Percentiles rank a stretch among this genome's conserved stretches.
Conservation (phyloP, 2,797 vertebrate species). For the Poeciliopsis gracilis region DNA sequence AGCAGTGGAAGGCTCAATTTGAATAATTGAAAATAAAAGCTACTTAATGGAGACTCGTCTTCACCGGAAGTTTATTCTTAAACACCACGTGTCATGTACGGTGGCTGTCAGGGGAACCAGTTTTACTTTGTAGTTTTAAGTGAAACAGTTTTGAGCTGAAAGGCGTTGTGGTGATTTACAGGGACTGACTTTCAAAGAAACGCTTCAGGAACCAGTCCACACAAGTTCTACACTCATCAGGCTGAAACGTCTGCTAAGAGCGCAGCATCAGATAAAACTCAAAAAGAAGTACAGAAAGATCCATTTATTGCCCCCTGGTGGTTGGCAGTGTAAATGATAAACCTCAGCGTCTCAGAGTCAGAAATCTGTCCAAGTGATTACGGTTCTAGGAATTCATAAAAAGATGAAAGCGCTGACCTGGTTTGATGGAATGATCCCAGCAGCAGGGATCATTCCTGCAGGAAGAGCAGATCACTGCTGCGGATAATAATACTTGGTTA, state of each 20-base stretch:
- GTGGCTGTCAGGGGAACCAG: background rate
- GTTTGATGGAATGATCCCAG: background rate
- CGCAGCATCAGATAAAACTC: too few relatives aligned
- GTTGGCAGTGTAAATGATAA: background rate
- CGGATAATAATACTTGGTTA: background rate
- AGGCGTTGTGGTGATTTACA: background rate
- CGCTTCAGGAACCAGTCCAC: background rate
- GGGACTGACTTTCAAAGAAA: background rate
- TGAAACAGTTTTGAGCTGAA: background rate
- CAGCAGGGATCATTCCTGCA: background rate
- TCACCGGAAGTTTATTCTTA: conserved; percentile 18
- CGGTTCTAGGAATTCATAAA: background rate
- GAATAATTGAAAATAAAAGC: conserved; percentile 59
- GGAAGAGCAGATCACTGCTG: background rate
- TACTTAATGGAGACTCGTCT: conserved; percentile 16
- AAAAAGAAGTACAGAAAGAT: too few relatives aligned
- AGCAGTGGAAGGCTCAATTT: conserved; percentile 26
- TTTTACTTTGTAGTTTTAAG: background rate
- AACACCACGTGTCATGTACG: conserved; percentile 4
- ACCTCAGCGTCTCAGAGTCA: background rate
- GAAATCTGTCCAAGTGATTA: conserved; percentile 1
- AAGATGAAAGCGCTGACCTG: background rate
- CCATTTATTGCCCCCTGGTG: background rate
- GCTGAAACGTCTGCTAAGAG: background rate
- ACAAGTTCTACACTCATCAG: background rate